These are phyloP conservation scores for Megaptera novaeangliae DNA, from an alignment of 2,113 vertebrate genomes.

Conservation along the genomic window DNA sequence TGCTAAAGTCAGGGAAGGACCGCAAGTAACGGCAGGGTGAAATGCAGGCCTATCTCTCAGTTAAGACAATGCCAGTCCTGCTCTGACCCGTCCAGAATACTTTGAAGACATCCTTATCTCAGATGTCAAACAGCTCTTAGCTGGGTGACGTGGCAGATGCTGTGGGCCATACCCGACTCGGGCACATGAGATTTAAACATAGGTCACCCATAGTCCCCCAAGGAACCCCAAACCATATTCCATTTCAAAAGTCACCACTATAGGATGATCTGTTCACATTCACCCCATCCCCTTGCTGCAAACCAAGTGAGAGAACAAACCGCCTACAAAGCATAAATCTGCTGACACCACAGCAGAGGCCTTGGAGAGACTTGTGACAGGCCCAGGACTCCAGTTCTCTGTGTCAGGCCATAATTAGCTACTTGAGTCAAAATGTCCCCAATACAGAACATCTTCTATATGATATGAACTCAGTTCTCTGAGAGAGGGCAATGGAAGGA, in stretches of 20 bases:
- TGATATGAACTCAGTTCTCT: not conserved
- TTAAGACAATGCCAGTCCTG: not conserved
- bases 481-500: not conserved
- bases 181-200: not conserved
- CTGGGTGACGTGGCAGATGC: not conserved
- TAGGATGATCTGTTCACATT: not conserved
- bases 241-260: not conserved
- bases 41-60: not conserved
- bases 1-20: not conserved
- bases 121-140: not conserved
- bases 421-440: not conserved
- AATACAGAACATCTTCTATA: not conserved
- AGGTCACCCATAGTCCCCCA: not conserved
- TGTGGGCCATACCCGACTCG: not conserved
- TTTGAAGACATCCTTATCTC: not conserved
- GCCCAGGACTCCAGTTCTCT: not conserved
- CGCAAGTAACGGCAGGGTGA: not conserved
- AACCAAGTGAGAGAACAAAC: not conserved
- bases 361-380: not conserved
- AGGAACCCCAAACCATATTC: not conserved
- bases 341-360: not conserved
- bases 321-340: too few relatives aligned
- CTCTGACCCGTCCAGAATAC: not conserved
- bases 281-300: not conserved
- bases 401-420: not conserved